A percentile compares a stretch with the other conserved stretches of the same genome.
These are phyloP conservation scores for Callithrix jacchus DNA, from an alignment of 2,113 vertebrate species.

Conservation along the genomic window DNA sequence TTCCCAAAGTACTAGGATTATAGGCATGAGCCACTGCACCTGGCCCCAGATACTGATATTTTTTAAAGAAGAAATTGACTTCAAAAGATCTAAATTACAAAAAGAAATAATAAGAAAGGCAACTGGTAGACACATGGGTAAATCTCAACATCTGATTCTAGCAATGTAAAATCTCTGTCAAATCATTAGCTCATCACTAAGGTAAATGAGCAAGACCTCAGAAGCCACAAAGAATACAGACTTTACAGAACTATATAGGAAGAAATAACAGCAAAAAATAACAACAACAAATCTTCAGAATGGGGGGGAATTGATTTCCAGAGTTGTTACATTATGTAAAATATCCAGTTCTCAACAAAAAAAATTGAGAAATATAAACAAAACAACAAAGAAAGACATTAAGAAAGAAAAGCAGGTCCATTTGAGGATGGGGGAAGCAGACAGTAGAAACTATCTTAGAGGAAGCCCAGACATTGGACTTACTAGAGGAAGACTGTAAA, in stretches of 20 bases:
- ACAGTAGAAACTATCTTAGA: background rate
- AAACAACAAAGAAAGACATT: background rate
- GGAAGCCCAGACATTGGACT: background rate
- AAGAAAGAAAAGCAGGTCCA: background rate
- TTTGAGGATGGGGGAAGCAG: background rate
- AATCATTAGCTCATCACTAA: background rate
- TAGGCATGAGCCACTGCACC: fast-evolving
- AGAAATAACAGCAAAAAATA: background rate
- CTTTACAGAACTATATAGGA: background rate
- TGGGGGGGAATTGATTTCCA: background rate
- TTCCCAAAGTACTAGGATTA: no score
- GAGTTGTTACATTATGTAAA: background rate
- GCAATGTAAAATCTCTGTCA: background rate
- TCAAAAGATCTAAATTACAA: background rate
- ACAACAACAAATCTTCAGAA: background rate
- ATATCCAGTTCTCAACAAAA: background rate
- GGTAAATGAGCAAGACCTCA: background rate
- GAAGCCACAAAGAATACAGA: background rate
- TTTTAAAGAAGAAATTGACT: background rate
- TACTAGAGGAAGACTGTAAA: background rate
- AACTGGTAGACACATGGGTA: background rate
- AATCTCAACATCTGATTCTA: background rate
- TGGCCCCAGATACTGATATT: no score
- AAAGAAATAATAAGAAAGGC: background rate
- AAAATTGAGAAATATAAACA: background rate